Conservation (phyloP, 2,888 invertebrate genomes). For the Brenthis hecate region DNA sequence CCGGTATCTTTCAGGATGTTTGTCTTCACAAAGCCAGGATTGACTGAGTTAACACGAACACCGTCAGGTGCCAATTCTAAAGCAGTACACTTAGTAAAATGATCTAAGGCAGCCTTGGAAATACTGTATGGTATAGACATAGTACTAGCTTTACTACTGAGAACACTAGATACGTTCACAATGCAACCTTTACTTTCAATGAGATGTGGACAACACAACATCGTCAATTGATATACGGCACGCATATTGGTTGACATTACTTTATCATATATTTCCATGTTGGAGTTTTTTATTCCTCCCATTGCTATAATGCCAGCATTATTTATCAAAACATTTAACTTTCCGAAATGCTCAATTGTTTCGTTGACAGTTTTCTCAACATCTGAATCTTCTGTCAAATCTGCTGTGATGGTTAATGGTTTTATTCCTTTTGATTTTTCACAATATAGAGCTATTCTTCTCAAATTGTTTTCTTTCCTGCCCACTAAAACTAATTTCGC, state of each 20-base stretch:
- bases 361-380: slow-evolving; percentile 85
- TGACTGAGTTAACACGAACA: slow-evolving; percentile 93
- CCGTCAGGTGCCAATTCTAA: slow-evolving; percentile 90
- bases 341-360: slow-evolving; percentile 86
- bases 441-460: slow-evolving; percentile 67
- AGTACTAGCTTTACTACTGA: slow-evolving; percentile 85
- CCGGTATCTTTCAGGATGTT: slow-evolving; percentile 88
- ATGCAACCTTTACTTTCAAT: slow-evolving; percentile 90
- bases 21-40: slow-evolving; percentile 96
- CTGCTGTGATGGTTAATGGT: slow-evolving; percentile 83
- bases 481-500: slow-evolving; percentile 85
- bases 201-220: slow-evolving; percentile 91
- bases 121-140: slow-evolving; percentile 93
- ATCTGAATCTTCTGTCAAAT: slow-evolving; percentile 86
- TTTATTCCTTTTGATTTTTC: slow-evolving; percentile 81
- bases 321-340: slow-evolving; percentile 90
- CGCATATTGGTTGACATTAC: slow-evolving; percentile 94
- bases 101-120: slow-evolving; percentile 96
- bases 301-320: slow-evolving; percentile 91
- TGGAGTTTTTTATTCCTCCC: slow-evolving; percentile 91
- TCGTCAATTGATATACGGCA: slow-evolving; percentile 90
- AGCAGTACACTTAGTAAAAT: slow-evolving; percentile 95
- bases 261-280: slow-evolving; percentile 91
- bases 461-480: slow-evolving; percentile 64
- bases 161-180: slow-evolving; percentile 95